phyloP scores from a whole-genome alignment of 2,113 vertebrate genomes.

The Cyanistes caeruleus region DNA sequence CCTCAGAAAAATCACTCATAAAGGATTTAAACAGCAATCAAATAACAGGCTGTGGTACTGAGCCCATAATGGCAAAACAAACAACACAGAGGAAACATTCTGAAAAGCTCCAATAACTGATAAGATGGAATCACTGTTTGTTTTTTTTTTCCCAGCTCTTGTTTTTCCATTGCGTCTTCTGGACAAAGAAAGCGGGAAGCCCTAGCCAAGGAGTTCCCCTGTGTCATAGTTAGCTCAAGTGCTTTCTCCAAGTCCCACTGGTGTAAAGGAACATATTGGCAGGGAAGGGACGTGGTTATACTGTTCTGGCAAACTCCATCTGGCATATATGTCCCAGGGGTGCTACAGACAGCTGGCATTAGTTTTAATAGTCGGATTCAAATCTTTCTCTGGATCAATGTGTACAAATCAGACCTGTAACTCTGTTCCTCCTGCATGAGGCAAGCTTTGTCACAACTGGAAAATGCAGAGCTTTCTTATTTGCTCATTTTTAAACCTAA shows the following conservation, averaged over 20 bases:
- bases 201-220: constrained; percentile 14
- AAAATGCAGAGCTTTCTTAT: not conserved
- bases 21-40: not conserved
- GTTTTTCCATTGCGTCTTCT: not conserved
- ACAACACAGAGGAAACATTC: not conserved
- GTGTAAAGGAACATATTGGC: constrained; percentile 44
- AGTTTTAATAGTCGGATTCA: constrained; percentile 12
- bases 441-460: not conserved
- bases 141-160: not conserved
- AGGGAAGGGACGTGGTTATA: constrained; percentile 16
- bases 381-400: constrained; percentile 26
- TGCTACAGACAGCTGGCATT: constrained; percentile 43
- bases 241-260: constrained; percentile 29
- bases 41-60: not conserved
- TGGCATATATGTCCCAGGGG: constrained; percentile 32
- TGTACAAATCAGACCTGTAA: constrained; percentile 4
- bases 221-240: constrained; percentile 42
- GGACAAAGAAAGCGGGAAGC: not conserved
- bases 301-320: constrained; percentile 58
- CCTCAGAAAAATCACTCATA: not conserved
- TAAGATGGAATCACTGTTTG: not conserved
- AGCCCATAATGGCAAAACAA: not conserved
- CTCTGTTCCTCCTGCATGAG: not conserved
- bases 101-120: not conserved
- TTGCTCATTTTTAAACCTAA: not conserved